phyloP scores from a whole-genome alignment of 2,888 invertebrate genomes.

The Drosophila subsilvestris region DNA sequence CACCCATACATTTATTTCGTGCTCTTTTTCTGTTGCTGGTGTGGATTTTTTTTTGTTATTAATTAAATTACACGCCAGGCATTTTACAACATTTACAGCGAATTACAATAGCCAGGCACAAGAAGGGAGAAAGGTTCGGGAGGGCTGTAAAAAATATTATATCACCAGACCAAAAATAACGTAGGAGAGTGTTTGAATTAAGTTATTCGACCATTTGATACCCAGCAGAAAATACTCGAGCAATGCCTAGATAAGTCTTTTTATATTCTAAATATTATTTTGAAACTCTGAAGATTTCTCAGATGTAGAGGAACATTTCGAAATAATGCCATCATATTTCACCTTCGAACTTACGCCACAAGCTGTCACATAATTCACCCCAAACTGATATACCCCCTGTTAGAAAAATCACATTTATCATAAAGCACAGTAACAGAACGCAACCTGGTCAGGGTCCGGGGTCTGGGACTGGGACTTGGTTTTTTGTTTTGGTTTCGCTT shows the following conservation, averaged over 20 bases:
- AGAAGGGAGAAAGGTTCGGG: conserved; percentile 19
- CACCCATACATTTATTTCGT: conserved; percentile 35
- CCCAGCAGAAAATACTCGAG: neutral
- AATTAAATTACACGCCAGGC: conserved; percentile 79
- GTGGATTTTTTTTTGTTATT: conserved; percentile 59
- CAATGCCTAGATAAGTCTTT: neutral
- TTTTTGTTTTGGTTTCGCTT: conserved; percentile 50
- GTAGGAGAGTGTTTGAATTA: neutral
- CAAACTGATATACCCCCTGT: neutral
- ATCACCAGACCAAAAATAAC: conserved; percentile 66
- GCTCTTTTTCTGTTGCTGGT: conserved; percentile 26
- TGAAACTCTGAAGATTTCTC: too few relatives aligned
- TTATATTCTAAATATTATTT: too few relatives aligned
- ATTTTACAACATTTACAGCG: conserved; percentile 80
- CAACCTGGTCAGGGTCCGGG: conserved; percentile 14
- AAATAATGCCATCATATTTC: too few relatives aligned
- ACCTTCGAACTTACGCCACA: neutral
- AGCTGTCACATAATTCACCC: neutral
- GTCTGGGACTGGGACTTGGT: conserved; percentile 8
- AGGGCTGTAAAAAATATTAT: conserved; percentile 59
- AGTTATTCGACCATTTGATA: conserved; percentile 4
- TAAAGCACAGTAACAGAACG: conserved; percentile 24
- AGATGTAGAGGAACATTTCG: too few relatives aligned
- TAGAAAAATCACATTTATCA: conserved; percentile 8
- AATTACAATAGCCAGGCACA: conserved; percentile 66